Conservation (phyloP, 23 tunicate species). For the Corella eumyota region DNA sequence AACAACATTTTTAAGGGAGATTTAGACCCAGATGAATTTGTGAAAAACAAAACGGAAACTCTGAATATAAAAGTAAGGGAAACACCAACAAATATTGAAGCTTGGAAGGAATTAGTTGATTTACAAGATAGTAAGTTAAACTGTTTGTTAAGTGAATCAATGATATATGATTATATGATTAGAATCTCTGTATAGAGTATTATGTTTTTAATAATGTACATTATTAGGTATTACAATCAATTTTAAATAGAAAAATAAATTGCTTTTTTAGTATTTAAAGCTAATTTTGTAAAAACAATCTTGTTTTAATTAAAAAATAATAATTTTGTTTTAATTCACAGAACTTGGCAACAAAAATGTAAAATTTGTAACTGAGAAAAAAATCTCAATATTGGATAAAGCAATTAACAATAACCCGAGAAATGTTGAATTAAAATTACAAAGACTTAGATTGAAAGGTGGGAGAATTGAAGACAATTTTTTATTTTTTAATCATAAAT, state of each 20-base stretch:
- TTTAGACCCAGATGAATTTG: background rate
- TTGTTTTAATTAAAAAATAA: no score
- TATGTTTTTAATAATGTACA: no score
- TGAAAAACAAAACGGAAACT: slow-evolving; percentile 33
- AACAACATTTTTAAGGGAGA: no score
- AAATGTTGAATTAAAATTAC: slow-evolving; percentile 33
- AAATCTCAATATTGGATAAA: slow-evolving; percentile 58
- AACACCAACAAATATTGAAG: slow-evolving; percentile 38
- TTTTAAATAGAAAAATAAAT: background rate
- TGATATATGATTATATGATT: no score
- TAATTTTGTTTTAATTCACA: slow-evolving; percentile 2
- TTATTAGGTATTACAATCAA: no score
- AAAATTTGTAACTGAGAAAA: slow-evolving; percentile 40
- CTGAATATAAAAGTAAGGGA: slow-evolving; percentile 52
- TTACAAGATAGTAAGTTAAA: slow-evolving; percentile 55
- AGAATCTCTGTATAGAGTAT: no score
- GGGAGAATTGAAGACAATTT: background rate
- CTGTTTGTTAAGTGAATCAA: no score
- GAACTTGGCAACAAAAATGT: slow-evolving; percentile 21
- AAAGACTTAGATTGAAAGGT: slow-evolving; percentile 29
- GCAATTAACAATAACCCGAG: slow-evolving; percentile 56
- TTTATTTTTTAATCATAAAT: no score
- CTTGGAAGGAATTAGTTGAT: slow-evolving; percentile 41
- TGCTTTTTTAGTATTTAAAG: no score
- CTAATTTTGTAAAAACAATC: no score